A percentile compares a stretch with the other conserved stretches of the same genome.
Evolutionary conservation across 2,797 vertebrate species (phyloP).

Genomic region (Valencia hispanica): DNA sequence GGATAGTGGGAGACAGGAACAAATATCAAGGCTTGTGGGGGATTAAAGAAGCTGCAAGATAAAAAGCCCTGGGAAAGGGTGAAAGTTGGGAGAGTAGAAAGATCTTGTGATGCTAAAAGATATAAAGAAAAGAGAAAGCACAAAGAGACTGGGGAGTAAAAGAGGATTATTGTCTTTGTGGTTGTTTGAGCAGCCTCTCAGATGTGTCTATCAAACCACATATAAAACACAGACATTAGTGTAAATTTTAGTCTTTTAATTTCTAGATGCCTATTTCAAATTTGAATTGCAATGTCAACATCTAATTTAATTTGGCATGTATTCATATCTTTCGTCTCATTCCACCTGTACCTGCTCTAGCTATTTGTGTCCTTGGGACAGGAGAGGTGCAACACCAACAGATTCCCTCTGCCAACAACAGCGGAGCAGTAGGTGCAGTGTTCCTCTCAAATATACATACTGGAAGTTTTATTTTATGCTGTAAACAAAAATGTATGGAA

Average conservation of each 20-base stretch:
- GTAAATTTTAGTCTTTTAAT: not conserved
- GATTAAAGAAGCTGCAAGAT: slow-evolving; percentile 24
- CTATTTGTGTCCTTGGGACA: too few relatives aligned
- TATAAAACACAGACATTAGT: slow-evolving; percentile 1
- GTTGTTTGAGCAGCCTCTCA: slow-evolving; percentile 9
- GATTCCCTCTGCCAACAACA: not conserved
- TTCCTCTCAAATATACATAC: not conserved
- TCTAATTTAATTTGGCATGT: not conserved
- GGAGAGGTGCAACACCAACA: not conserved
- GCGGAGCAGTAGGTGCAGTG: not conserved
- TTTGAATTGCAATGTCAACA: not conserved
- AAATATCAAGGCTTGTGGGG: slow-evolving; percentile 27
- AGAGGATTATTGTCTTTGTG: slow-evolving; percentile 9
- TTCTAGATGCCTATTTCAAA: not conserved
- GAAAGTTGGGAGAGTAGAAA: not conserved
- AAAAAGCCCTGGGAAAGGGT: not conserved
- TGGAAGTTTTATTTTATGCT: not conserved
- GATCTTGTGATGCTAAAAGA: slow-evolving; percentile 19
- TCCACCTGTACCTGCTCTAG: not conserved
- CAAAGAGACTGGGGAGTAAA: slow-evolving; percentile 3
- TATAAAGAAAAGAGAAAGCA: slow-evolving; percentile 6
- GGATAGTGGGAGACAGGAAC: slow-evolving; percentile 43
- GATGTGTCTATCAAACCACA: not conserved
- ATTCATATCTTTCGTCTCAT: not conserved
- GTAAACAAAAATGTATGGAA: not conserved